Base-by-base conservation (phyloP, 2,113 vertebrate genomes). In the Chamaetylas fuelleborni region DNA sequence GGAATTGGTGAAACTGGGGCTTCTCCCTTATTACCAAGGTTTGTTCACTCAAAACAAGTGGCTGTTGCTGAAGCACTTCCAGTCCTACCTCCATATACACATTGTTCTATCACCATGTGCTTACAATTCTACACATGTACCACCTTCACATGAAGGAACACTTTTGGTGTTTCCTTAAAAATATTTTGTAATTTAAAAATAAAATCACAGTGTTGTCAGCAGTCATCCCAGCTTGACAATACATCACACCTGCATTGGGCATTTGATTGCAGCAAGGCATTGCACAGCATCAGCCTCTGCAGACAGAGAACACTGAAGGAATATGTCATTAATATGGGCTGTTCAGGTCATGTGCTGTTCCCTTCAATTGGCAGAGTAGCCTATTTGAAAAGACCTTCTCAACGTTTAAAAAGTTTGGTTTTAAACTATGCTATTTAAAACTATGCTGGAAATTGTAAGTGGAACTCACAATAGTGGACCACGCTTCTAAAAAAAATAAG, bases 231-330 rank as follows among this genome's bases (percentile, higher is more conserved):
- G 1, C 26, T 5, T 19, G 33, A 25, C 31, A 26, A 43, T 26
- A 28, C 12, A 11, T 38, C 58, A 53, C 72, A 67, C 11, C 19
- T 22, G 11, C n/a, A 5, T 0, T 5, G 36, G 1, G 3, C 19
- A 22, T 20, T 34, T 54, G 20, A 24, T 9, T 25, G 40, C 22
- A 16, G 4, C 26, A 64, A 54, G 19, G 33, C 45, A 64, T 33
- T 60, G 47, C 20, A 20, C 19, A 70, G 20, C 34, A 47, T 36
- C 51, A 53, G 12, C n/a, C 40, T 61, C 72, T 81, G 20, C 31
- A 57, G 13, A 12, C 25, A n/a, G 43, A 34, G 38, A 62, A 7
- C 8, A 4, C 25, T n/a, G 23, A 13, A 29, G 48, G 28, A 58
- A 29, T 4, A 13, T 4, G 3, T 18, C 29, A 48, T 36, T 56